phyloP scores from a whole-genome alignment of 2,888 invertebrate species.

The Drosophila aldrichi region DNA sequence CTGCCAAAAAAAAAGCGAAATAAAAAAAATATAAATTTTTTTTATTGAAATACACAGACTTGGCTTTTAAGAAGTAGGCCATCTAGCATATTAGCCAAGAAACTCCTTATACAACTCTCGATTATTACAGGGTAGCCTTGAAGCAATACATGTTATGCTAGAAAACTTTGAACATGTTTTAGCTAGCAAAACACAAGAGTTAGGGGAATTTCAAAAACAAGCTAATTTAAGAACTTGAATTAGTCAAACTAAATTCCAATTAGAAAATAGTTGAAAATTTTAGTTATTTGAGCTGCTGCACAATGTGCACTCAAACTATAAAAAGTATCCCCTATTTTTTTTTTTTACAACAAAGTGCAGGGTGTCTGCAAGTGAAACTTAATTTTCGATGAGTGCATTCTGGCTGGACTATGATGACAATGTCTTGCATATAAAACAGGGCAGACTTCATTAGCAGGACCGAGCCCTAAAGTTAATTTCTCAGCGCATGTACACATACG shows the following conservation, averaged over 20 bases:
- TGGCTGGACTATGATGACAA: conserved; percentile 1
- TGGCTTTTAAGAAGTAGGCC: neutral
- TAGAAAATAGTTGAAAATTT: neutral
- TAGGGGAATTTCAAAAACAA: neutral
- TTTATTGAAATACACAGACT: too few species aligned
- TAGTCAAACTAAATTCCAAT: neutral
- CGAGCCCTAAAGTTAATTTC: conserved; percentile 18
- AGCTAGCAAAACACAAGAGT: neutral
- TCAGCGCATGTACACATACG: conserved; percentile 39
- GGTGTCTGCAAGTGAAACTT: neutral
- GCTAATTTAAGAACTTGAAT: neutral
- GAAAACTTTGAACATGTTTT: neutral
- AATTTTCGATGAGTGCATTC: conserved; percentile 10
- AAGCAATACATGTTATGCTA: neutral
- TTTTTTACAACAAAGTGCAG: neutral
- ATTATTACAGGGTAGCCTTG: neutral
- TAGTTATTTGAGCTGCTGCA: neutral
- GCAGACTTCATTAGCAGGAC: conserved; percentile 13
- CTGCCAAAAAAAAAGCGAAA: too few species aligned
- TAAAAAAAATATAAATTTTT: too few species aligned
- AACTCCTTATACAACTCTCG: neutral
- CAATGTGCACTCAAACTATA: neutral
- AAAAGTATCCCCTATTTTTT: neutral
- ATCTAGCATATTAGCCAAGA: neutral
- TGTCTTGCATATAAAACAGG: conserved; percentile 1